Base-by-base conservation (phyloP, 2,113 vertebrate species). In the Grammomys dolichurus region DNA sequence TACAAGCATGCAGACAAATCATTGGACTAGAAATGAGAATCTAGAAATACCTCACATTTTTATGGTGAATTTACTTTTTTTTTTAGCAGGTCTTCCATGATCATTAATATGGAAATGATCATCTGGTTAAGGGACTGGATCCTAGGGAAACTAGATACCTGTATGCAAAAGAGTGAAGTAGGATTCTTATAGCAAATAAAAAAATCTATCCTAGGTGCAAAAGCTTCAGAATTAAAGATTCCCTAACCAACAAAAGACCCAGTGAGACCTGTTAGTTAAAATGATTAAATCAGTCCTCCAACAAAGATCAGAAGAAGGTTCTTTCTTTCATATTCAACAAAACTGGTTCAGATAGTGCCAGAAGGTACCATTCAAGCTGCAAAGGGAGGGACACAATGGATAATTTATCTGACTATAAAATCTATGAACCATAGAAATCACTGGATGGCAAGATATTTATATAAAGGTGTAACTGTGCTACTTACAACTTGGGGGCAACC, bases 91-190 rank as follows among this genome's bases (percentile, higher is more conserved):
- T 14, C 36, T 33, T 60, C 40, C 3, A 92, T 86, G 26, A 86
- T 0, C 3, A 36, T 81, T 92, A 16, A 69, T 54, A 58, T 4
- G 51, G 26, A 69, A 89, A 89, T 51, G 36, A 33, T 65, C n/a
- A 12, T 93, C n/a, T 96, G 11, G 87, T 24, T 96, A 63, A 73
- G 77, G 28, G 28, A n/a, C 43, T 17, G 43, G n/a, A 19, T 69
- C 16, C 54, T 89, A 14, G 22, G 54, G 5, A 19, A 90, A 60
- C 33, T 87, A 54, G 26, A 46, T 81, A 87, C 76, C 40, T 36
- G 46, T 31, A 51, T 43, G 33, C 22, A 76, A 92, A 90, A 90
- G 48, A 76, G 75, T 51, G 3, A 90, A 93, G 12, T 5, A 60
- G 28, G 36, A 95, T 9, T 33, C 16, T 78, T 7, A 80, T 7